These are phyloP conservation scores for Sternarchorhynchus goeldii DNA, from an alignment of 2,797 vertebrate species.

Conservation along the genomic window DNA sequence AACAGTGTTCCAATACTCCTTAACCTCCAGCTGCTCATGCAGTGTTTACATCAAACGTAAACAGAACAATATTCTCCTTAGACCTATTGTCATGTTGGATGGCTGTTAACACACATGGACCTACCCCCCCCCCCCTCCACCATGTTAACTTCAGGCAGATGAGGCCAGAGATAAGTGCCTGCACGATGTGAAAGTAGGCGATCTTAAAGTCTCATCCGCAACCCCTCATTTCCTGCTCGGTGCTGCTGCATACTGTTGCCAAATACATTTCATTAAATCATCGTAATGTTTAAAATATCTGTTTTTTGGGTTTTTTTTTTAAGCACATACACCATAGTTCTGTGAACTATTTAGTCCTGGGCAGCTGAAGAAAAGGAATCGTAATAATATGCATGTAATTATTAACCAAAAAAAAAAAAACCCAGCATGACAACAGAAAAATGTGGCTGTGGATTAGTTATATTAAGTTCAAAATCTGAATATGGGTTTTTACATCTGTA, in stretches of 20 bases:
- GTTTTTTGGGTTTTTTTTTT: no score
- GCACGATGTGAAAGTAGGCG: not conserved
- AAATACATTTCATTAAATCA: not conserved
- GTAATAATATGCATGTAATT: not conserved
- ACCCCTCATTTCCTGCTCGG: slow-evolving; percentile 36
- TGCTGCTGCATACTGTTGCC: not conserved
- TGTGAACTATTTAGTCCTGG: not conserved
- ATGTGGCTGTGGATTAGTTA: not conserved
- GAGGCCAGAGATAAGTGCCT: not conserved
- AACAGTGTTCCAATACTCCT: not conserved
- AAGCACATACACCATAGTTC: no score
- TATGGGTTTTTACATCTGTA: not conserved
- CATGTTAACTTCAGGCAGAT: slow-evolving; percentile 3
- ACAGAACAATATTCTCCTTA: not conserved
- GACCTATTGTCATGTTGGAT: not conserved
- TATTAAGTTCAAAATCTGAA: not conserved
- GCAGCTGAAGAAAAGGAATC: no score
- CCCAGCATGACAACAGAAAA: not conserved
- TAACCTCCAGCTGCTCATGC: not conserved
- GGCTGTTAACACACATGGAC: not conserved
- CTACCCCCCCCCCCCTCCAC: no score
- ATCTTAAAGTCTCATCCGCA: slow-evolving; percentile 8
- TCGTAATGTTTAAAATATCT: not conserved
- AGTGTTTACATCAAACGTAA: not conserved
- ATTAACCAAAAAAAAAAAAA: not conserved